Evolutionary conservation across 2,888 invertebrate genomes (phyloP), one percentile per base, ranked within the genome.

Genomic region (Coronaproctus castanopsis): DNA sequence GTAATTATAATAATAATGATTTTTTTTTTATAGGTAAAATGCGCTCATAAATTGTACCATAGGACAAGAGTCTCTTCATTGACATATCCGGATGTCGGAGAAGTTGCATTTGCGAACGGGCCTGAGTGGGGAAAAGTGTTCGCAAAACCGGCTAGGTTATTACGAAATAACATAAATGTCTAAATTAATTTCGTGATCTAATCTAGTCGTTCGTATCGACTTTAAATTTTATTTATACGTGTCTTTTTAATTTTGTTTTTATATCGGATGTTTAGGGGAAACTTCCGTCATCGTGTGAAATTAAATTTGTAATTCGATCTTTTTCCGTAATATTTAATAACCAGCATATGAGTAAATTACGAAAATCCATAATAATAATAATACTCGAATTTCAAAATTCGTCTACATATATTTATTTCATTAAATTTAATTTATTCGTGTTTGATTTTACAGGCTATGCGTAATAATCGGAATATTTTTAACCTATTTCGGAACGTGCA

Each of bases 401-500:
- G n/a, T n/a, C n/a, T n/a, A n/a, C n/a, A n/a, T n/a, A n/a, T n/a
- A n/a, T n/a, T n/a, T n/a, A n/a, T n/a, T n/a, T n/a, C n/a, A n/a
- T n/a, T n/a, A n/a, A n/a, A n/a, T n/a, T n/a, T n/a, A n/a, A n/a
- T n/a, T n/a, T n/a, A n/a, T n/a, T n/a, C n/a, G n/a, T n/a, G n/a
- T n/a, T n/a, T n/a, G n/a, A n/a, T n/a, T 62, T 74, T 73, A 19
- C 74, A 83, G 83, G 71, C 74, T 79, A 57, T 75, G 80, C 54
- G 85, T 91, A 18, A 51, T 63, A n/a, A 24, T 62, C 19, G 55
- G 61, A 24, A 55, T 97, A 62, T 90, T 93, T 69, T 73, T 87
- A 52, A 95, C 96, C 1, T 97, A 98, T 72, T 88, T 92, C 69
- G 93, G 95, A 54, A 96, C 97, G 65, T 96, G 97, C 78, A 92